phyloP scores from a whole-genome alignment of 2,888 invertebrate genomes.

The Zaprionus lineosus region DNA sequence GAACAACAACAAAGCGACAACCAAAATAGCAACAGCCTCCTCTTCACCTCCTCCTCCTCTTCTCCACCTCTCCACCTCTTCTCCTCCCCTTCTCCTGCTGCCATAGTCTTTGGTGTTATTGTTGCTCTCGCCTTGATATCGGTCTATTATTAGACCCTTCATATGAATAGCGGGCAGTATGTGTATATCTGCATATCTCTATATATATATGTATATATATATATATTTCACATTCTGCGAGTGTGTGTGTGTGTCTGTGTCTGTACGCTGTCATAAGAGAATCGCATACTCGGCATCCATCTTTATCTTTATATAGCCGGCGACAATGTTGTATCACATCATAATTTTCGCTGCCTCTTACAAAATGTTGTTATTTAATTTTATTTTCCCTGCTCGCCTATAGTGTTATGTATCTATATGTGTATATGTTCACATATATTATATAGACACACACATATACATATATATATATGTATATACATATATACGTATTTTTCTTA shows the following conservation, averaged over 20 bases:
- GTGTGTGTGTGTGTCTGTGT: too few relatives aligned
- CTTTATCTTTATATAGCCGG: slow-evolving; percentile 63
- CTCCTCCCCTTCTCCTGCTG: too few relatives aligned
- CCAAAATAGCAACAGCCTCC: slow-evolving; percentile 47
- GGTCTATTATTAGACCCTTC: slow-evolving; percentile 46
- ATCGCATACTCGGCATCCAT: too few relatives aligned
- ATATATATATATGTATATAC: not conserved
- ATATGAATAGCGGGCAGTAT: slow-evolving; percentile 24
- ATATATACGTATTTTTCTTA: slow-evolving; percentile 23
- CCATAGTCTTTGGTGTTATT: slow-evolving; percentile 28
- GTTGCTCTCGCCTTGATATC: slow-evolving; percentile 58
- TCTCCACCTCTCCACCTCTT: too few relatives aligned
- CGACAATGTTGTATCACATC: slow-evolving; percentile 63
- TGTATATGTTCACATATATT: too few relatives aligned
- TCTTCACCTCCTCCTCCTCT: not conserved
- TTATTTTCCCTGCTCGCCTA: slow-evolving; percentile 22
- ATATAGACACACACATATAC: not conserved
- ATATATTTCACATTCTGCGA: too few relatives aligned
- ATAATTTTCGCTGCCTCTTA: slow-evolving; percentile 57
- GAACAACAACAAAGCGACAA: slow-evolving; percentile 1
- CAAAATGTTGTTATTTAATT: slow-evolving; percentile 48
- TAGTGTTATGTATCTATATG: not conserved
- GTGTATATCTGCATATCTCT: slow-evolving; percentile 27
- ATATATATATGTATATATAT: slow-evolving; percentile 1
- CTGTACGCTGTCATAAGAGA: slow-evolving; percentile 5